Conservation (phyloP, 2,113 vertebrate species). For the Lepus americanus region DNA sequence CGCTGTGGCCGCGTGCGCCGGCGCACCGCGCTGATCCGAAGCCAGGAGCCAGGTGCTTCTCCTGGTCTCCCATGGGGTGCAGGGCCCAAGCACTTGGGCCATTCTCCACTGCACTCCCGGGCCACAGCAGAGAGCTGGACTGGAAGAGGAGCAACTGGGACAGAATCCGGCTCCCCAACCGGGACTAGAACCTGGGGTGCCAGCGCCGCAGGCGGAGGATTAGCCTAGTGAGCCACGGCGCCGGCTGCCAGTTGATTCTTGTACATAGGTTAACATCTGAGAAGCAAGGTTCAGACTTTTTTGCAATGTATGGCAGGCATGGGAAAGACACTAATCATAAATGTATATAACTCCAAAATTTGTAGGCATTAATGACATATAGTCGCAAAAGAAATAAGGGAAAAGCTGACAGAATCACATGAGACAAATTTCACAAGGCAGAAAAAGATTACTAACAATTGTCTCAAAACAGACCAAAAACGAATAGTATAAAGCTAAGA, state of each 20-base stretch:
- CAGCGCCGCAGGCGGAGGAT: no score
- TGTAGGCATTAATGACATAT: not conserved
- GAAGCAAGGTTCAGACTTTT: not conserved
- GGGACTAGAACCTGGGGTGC: no score
- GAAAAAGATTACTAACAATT: not conserved
- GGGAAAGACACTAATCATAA: not conserved
- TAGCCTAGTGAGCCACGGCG: no score
- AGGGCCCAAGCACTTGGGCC: no score
- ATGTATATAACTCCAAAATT: not conserved
- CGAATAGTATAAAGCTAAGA: not conserved
- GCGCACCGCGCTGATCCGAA: no score
- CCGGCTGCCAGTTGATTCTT: not conserved
- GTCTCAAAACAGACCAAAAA: not conserved
- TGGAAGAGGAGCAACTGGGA: no score
- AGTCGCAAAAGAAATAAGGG: not conserved
- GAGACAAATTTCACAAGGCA: not conserved
- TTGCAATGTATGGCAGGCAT: not conserved
- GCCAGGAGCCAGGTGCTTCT: no score
- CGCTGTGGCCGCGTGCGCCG: no score
- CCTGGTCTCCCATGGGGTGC: no score
- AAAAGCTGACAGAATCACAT: constrained; percentile 24
- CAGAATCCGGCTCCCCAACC: no score
- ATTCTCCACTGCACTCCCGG: no score
- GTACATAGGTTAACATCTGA: not conserved
- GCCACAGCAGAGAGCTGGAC: no score